Base-by-base conservation (phyloP, 2,888 invertebrate species). In the Epirrita christyi region DNA sequence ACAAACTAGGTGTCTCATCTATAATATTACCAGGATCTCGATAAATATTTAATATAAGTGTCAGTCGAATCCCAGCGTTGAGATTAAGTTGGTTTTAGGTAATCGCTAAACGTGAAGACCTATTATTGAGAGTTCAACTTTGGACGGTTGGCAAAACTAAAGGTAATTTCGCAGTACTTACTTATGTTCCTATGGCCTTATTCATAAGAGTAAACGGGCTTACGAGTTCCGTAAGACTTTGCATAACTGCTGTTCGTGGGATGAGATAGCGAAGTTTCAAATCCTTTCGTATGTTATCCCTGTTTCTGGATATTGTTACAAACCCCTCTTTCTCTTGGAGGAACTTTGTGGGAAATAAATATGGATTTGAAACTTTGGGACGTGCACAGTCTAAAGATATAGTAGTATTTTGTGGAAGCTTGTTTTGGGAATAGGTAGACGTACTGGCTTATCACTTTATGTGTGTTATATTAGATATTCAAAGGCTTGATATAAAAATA, bases 201-300 rank as follows among this genome's bases (percentile, higher is more conserved):
- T 71, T 68, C 67, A 71, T 65, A 64, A 67, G 63, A 67, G 67
- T 70, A 62, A 59, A 42, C n/a, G n/a, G 41, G 52, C 47, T 57
- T 56, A 55, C 55, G 45, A 55, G 50, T 59, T 59, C 14, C 32
- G 38, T 49, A 65, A 59, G 65, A 65, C 65, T 67, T 67, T 65
- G 41, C 67, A 64, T 67, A 67, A 67, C 67, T 66, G 71, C 69
- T 68, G 67, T 64, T 68, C 66, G 61, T 59, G 49, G 66, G 45
- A 59, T 59, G 59, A 65, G 73, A 76, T 76, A 76, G 67, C 71
- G 56, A 73, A 76, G 74, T 76, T 76, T 69, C 65, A 64, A 66
- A 72, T 70, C 66, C 73, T 64, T 65, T 53, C 58, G 58, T 57
- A 54, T 55, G 59, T 65, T 67, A 65, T 65, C 67, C 65, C 38